Base-by-base conservation (phyloP, 2,113 vertebrate species). In the Nycticryphes semicollaris region DNA sequence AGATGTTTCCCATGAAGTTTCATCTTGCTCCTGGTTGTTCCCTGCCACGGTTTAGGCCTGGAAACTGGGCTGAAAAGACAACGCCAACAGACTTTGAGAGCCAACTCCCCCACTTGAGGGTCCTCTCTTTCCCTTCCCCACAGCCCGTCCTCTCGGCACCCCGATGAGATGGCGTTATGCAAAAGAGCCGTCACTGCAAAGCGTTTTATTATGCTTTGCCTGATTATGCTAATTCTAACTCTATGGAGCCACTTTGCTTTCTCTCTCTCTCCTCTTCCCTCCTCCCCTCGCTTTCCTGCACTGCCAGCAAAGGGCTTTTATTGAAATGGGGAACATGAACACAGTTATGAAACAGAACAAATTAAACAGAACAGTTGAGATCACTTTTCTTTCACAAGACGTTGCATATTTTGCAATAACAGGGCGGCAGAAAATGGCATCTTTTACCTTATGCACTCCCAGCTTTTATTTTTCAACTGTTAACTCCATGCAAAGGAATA, bases 141-240 rank as follows among this genome's bases (percentile, higher is more conserved):
- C 48, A 3, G 12, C 8, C 10, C 25, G 7, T 20, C 48, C 64
- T 56, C 72, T 14, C 28, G 41, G 35, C 88, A 19, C 93, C 75
- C 54, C 76, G 2, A 4, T 18, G 91, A 82, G 87, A 75, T 3
- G 84, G 59, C 53, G 15, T 69, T 43, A 39, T 53, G 84, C 86
- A 74, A 31, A 92, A 19, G 63, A 76, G 89, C 83, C 50, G 9
- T 14, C 57, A 7, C 63, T 30, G 76, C 67, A 33, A 51, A 92
- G 67, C 45, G 1, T 60, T 87, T 93, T 25, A 62, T 87, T 74
- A 39, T 33, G 87, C 95, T 91, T 57, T 77, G 72, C 84, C 80
- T 78, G 91, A 84, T 94, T 57, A 93, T 95, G 93, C 84, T 70
- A 93, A 94, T 94, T 86, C 80, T 53, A 41, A 54, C 87, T 81